Conservation (phyloP, 2,888 invertebrate species). For the Orgyia antiqua region DNA sequence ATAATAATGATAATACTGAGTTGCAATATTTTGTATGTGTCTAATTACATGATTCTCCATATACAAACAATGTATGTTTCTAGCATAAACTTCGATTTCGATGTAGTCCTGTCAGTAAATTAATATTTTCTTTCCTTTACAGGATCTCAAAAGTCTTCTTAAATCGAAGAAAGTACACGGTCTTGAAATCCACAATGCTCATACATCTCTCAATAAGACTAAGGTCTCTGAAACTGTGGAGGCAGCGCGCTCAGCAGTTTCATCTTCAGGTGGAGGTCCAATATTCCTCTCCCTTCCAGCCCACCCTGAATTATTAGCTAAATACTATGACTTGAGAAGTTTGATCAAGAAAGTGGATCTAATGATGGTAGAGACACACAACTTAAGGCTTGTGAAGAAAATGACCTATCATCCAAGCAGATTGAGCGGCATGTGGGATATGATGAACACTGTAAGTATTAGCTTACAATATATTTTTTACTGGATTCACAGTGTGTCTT, state of each 20-base stretch:
- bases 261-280: constrained; percentile 68
- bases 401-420: constrained; percentile 87
- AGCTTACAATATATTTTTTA: no score
- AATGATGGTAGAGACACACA: constrained; percentile 83
- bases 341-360: constrained; percentile 82
- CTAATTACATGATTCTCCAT: no score
- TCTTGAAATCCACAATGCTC: constrained; percentile 75
- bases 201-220: constrained; percentile 70
- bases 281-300: constrained; percentile 81
- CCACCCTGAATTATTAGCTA: constrained; percentile 81
- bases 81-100: no score
- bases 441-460: constrained; percentile 83
- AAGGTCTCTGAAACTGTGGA: constrained; percentile 67
- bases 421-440: constrained; percentile 86
- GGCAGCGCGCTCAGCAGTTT: constrained; percentile 60
- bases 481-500: no score
- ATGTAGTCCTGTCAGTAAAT: no score
- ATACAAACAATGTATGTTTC: no score
- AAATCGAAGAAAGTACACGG: constrained; percentile 78
- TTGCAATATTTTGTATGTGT: no score
- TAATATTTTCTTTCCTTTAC: constrained; percentile 31
- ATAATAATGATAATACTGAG: no score
- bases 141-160: constrained; percentile 75
- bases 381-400: constrained; percentile 80
- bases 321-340: constrained; percentile 83